Evolutionary conservation across 2,797 vertebrate genomes (phyloP).

Genomic region (Onychomys leucogaster): DNA sequence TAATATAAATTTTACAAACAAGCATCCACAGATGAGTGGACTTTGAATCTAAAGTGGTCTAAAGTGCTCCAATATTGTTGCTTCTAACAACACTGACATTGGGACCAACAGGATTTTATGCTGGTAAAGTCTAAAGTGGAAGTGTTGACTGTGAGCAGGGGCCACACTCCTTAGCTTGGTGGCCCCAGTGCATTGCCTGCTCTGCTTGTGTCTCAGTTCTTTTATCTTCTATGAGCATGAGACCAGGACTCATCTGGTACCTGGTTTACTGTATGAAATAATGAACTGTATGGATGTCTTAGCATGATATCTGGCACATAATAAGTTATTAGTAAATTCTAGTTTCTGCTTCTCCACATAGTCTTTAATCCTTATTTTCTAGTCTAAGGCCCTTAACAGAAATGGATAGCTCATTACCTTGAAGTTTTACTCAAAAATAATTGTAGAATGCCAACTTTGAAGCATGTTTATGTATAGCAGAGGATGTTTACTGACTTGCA

Average conservation of each 20-base stretch:
- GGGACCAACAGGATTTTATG: constrained; percentile 27
- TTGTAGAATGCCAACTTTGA: constrained; percentile 32
- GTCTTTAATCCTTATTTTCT: constrained; percentile 53
- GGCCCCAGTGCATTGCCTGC: constrained; percentile 23
- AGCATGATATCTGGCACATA: constrained; percentile 25
- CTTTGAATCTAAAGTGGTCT: constrained; percentile 41
- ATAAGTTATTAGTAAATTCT: constrained; percentile 53
- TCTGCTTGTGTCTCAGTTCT: constrained; percentile 46
- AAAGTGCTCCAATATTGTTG: constrained; percentile 13
- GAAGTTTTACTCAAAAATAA: constrained; percentile 54
- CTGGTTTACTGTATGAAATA: constrained; percentile 43
- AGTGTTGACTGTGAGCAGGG: background rate
- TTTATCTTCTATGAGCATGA: background rate
- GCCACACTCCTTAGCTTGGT: constrained; percentile 53
- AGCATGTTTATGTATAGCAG: background rate
- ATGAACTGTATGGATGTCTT: background rate
- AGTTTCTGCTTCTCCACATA: background rate
- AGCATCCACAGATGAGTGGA: background rate
- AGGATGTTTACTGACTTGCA: constrained; percentile 1
- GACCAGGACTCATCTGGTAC: background rate
- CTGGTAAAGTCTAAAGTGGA: constrained; percentile 24
- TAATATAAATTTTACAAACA: background rate
- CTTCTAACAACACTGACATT: constrained; percentile 53
- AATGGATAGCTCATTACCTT: constrained; percentile 60
- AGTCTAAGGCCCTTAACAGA: constrained; percentile 28